phyloP scores from a whole-genome alignment of 2,888 invertebrate species.

The Dexiosoma caninum region DNA sequence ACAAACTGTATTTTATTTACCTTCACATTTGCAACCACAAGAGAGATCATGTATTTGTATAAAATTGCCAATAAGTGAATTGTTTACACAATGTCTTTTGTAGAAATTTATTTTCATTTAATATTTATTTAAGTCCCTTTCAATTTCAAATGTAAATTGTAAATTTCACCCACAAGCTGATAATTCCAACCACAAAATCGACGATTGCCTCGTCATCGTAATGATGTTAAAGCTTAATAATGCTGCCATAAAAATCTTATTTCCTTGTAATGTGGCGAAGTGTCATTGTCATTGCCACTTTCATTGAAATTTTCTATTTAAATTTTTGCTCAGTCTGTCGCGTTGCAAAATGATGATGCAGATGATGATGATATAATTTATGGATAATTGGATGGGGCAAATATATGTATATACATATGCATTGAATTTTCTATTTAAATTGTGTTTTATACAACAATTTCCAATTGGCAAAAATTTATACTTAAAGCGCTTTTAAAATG shows the following conservation, averaged over 20 bases:
- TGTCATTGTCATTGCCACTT: constrained; percentile 58
- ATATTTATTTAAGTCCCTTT: neutral
- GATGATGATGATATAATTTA: constrained; percentile 3
- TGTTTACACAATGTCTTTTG: neutral
- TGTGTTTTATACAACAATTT: constrained; percentile 8
- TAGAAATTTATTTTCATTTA: neutral
- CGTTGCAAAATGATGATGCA: neutral
- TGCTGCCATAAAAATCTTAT: constrained; percentile 8
- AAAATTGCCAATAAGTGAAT: neutral
- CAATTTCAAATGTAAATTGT: constrained; percentile 6
- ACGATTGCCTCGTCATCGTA: constrained; percentile 13
- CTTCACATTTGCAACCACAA: too few relatives aligned
- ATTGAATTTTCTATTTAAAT: constrained; percentile 17
- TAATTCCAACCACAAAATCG: neutral
- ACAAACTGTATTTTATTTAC: too few relatives aligned
- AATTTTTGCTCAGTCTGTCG: neutral
- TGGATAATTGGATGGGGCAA: neutral
- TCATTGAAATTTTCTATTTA: constrained; percentile 38
- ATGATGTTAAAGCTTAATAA: neutral
- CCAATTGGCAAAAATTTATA: neutral
- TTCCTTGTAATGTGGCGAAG: constrained; percentile 42
- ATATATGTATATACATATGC: too few relatives aligned
- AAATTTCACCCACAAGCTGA: constrained; percentile 26
- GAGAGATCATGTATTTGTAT: too few relatives aligned
- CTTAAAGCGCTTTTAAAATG: too few relatives aligned